These are phyloP conservation scores for Neodon shergylaensis DNA, from an alignment of 2,113 vertebrate genomes.

Conservation along the genomic window DNA sequence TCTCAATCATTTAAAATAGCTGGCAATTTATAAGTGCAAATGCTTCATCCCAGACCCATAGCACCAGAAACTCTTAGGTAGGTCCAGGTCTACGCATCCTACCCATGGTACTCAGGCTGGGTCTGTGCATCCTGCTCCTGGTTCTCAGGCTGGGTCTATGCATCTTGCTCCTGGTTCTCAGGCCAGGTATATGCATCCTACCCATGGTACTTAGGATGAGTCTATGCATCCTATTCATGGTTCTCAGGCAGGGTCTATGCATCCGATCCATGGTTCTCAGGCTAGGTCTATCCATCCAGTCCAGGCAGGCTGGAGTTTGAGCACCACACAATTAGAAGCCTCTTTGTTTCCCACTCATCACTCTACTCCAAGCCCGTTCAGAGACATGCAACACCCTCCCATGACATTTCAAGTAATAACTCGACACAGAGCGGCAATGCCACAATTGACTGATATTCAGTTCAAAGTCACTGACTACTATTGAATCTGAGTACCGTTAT, in stretches of 20 bases:
- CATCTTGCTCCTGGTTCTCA: too few relatives aligned
- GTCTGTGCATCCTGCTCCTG: too few relatives aligned
- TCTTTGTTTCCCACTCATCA: background rate
- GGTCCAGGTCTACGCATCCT: background rate
- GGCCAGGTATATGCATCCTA: fast-evolving
- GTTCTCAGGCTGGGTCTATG: too few relatives aligned
- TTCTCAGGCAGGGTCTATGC: background rate
- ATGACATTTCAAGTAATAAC: background rate
- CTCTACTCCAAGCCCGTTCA: background rate
- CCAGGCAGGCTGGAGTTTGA: background rate
- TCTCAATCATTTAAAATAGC: background rate
- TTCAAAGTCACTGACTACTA: background rate
- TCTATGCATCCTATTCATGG: too few relatives aligned
- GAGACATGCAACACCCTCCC: background rate
- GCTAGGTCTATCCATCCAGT: too few relatives aligned
- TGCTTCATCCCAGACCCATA: background rate
- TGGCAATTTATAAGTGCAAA: background rate
- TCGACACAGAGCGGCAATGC: background rate
- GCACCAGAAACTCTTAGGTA: background rate
- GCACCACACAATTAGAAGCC: fast-evolving
- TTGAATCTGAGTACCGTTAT: background rate
- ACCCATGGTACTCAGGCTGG: too few relatives aligned
- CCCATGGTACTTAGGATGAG: too few relatives aligned
- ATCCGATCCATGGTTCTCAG: too few relatives aligned
- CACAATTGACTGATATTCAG: background rate